phyloP scores from a whole-genome alignment of 2,113 vertebrate genomes.

The Raja brachyura region DNA sequence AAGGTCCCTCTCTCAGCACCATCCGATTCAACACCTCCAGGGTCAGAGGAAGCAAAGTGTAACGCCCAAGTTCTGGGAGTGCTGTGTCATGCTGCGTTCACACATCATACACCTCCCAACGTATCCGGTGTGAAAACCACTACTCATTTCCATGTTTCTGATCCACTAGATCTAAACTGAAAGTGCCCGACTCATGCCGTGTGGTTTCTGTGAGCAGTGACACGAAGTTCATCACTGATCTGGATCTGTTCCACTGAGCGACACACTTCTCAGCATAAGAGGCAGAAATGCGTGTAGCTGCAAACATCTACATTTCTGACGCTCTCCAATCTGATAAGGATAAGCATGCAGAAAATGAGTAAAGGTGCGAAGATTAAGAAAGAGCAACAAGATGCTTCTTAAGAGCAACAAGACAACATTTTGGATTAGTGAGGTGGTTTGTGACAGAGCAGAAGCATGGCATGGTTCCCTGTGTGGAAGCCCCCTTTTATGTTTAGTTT shows the following conservation, averaged over 20 bases:
- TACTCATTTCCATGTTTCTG: too few relatives aligned
- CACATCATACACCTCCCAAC: background rate
- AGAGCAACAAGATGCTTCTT: too few relatives aligned
- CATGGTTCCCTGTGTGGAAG: too few relatives aligned
- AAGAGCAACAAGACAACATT: too few relatives aligned
- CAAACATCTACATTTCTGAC: too few relatives aligned
- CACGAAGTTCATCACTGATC: background rate
- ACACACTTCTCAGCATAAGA: background rate
- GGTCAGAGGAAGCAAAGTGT: background rate
- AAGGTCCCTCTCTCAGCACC: background rate
- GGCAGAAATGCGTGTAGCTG: background rate
- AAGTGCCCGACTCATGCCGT: background rate
- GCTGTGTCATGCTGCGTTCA: background rate
- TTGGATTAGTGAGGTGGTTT: too few relatives aligned
- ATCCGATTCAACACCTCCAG: background rate
- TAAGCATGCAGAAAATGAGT: too few relatives aligned
- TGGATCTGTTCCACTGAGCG: background rate
- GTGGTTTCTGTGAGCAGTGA: background rate
- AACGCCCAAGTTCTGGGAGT: background rate
- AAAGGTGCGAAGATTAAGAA: too few relatives aligned
- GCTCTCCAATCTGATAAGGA: too few relatives aligned
- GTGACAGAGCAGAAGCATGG: too few relatives aligned
- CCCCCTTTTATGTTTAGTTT: too few relatives aligned
- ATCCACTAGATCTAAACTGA: background rate
- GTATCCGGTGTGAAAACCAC: too few relatives aligned